Evolutionary conservation across 2,113 vertebrate species (phyloP).

Genomic region (Heterotilapia buettikoferi): DNA sequence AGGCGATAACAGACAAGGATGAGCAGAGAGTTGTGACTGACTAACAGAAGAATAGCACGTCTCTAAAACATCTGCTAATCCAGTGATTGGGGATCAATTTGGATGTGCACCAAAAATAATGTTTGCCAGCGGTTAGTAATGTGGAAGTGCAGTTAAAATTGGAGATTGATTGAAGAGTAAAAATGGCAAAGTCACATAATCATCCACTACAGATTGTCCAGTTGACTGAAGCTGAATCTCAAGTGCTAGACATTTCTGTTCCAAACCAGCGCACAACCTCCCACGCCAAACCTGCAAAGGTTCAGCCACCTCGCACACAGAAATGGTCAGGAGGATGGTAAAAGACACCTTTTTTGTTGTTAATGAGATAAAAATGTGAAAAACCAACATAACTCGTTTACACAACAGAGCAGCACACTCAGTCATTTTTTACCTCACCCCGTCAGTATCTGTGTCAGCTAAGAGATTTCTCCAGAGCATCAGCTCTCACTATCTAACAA

Average conservation of each 20-base stretch:
- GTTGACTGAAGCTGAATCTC: neutral
- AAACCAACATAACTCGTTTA: neutral
- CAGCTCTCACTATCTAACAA: slow-evolving; percentile 11
- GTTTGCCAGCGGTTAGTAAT: neutral
- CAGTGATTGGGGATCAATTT: neutral
- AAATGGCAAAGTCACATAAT: neutral
- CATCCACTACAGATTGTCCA: neutral
- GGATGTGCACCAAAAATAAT: neutral
- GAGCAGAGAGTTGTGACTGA: neutral
- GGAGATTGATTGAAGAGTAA: neutral
- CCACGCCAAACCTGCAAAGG: fast-evolving
- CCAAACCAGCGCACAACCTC: neutral
- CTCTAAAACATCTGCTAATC: neutral
- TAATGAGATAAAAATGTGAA: neutral
- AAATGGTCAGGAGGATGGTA: neutral
- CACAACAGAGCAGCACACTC: neutral
- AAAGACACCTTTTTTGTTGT: neutral
- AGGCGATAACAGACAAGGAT: neutral
- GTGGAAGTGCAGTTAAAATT: neutral
- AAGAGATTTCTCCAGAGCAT: slow-evolving; percentile 26
- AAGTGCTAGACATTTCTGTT: neutral
- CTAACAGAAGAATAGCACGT: neutral
- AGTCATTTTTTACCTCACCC: neutral
- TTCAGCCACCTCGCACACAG: neutral
- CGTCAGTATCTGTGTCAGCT: neutral